These are phyloP conservation scores for Byasa hedistus DNA, from an alignment of 2,888 invertebrate genomes.

Conservation along the genomic window DNA sequence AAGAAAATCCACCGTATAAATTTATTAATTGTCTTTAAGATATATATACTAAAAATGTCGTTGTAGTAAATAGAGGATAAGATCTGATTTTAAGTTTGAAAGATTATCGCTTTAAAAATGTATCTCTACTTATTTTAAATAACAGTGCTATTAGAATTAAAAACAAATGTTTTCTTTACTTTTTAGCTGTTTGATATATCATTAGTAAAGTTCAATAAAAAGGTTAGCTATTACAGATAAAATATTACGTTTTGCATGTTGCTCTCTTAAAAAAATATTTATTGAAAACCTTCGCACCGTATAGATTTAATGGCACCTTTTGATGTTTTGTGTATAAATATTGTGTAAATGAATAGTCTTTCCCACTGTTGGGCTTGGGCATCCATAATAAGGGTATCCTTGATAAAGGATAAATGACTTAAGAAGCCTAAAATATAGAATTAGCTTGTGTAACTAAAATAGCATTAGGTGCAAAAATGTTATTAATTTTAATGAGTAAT, in stretches of 20 bases:
- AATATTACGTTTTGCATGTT: not conserved
- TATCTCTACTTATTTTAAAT: not conserved
- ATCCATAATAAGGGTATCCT: not conserved
- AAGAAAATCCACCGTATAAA: conserved; percentile 22
- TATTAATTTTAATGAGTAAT: too few relatives aligned
- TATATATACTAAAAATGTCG: not conserved
- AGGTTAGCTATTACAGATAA: not conserved
- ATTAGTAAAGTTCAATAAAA: too few relatives aligned
- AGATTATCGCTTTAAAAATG: not conserved
- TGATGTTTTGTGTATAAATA: not conserved
- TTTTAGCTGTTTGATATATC: not conserved
- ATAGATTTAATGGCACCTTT: conserved; percentile 12
- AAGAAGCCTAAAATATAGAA: too few relatives aligned
- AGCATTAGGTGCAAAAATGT: too few relatives aligned
- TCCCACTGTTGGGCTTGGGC: not conserved
- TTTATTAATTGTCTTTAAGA: conserved; percentile 19
- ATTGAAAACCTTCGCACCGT: not conserved
- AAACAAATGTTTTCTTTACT: not conserved
- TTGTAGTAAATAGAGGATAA: not conserved
- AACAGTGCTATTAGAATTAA: conserved; percentile 1
- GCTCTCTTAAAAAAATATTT: not conserved
- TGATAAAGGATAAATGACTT: not conserved
- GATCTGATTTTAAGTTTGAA: not conserved
- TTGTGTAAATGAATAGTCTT: not conserved
- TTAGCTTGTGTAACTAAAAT: too few relatives aligned